phyloP scores from a whole-genome alignment of 2,888 invertebrate species.

The Chloroclysta siterata region DNA sequence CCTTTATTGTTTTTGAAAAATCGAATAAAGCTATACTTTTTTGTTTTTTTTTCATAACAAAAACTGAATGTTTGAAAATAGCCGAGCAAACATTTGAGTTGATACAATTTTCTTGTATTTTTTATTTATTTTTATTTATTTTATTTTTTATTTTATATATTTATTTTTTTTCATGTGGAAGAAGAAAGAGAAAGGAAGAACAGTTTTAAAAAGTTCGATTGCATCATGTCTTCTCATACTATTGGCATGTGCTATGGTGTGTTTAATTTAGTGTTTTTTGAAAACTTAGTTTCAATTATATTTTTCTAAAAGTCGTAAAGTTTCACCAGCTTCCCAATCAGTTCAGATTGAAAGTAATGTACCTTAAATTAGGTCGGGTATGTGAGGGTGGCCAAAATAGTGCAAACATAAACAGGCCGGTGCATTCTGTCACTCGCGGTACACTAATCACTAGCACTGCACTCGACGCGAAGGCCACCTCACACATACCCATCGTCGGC shows the following conservation, averaged over 20 bases:
- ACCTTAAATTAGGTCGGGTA: slow-evolving; percentile 84
- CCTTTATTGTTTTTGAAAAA: no score
- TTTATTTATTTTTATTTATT: no score
- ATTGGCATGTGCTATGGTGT: neutral
- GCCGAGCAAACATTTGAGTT: neutral
- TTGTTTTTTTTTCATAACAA: neutral
- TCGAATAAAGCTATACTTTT: no score
- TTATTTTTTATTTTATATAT: neutral
- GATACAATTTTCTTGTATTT: neutral
- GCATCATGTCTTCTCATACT: neutral
- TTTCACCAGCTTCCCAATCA: neutral
- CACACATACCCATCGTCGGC: slow-evolving; percentile 94
- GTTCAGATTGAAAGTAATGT: slow-evolving; percentile 38
- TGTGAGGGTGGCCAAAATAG: slow-evolving; percentile 80
- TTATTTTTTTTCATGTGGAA: neutral
- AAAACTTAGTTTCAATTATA: slow-evolving; percentile 28
- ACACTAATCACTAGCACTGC: slow-evolving; percentile 51
- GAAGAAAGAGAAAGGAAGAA: slow-evolving; percentile 3
- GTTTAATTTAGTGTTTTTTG: neutral
- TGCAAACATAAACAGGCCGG: slow-evolving; percentile 54
- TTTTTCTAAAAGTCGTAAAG: slow-evolving; percentile 18
- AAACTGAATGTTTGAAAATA: neutral
- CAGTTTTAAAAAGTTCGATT: neutral
- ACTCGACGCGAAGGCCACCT: slow-evolving; percentile 72
- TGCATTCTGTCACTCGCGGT: slow-evolving; percentile 50